Evolutionary conservation across 2,113 vertebrate genomes (phyloP), one percentile per base, ranked within the genome.

Genomic region (Mystacornis crossleyi): DNA sequence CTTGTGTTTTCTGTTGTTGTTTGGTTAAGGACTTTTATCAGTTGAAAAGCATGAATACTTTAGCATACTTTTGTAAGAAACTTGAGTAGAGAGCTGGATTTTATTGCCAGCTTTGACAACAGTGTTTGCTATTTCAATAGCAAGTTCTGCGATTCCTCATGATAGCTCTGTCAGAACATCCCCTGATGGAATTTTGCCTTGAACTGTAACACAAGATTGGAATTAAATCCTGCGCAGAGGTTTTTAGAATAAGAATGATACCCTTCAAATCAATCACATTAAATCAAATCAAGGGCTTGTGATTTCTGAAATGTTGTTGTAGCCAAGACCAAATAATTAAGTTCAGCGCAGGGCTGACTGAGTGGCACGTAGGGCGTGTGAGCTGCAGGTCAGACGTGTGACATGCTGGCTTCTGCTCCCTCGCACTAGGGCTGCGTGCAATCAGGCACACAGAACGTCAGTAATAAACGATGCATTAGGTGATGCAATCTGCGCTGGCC

Each of bases 111-210:
- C 53, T 89, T 86, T 78, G 69, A 79, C 65, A 81, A 51, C 23
- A 80, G 38, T 34, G 47, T 62, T 89, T 89, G 55, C 43, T 81
- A 20, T 74, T 92, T 74, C 86, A 86, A 16, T 60, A 78, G 50
- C 33, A 86, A 90, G 88, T 88, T 90, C 54, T 77, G 42, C 42
- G 58, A 80, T 84, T 86, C 42, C 43, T 73, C 62, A 26, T 60
- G 53, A 86, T 69, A 96, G 73, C 65, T 91, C 90, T 94, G 90
- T 87, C 60, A 73, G 53, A 96, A 87, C 65, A 70, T 67, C 53
- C 38, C 21, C 45, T 25, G 45, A 62, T 87, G 89, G 86, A 96
- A 91, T 67, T 81, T 79, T 84, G 57, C 78, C 78, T 75, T 95
- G 66, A 86, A 81, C 78, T 50, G 48, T 78, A 89, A 69, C 57